Evolutionary conservation across 2,113 vertebrate species (phyloP).

Genomic region (Syngnathus floridae): DNA sequence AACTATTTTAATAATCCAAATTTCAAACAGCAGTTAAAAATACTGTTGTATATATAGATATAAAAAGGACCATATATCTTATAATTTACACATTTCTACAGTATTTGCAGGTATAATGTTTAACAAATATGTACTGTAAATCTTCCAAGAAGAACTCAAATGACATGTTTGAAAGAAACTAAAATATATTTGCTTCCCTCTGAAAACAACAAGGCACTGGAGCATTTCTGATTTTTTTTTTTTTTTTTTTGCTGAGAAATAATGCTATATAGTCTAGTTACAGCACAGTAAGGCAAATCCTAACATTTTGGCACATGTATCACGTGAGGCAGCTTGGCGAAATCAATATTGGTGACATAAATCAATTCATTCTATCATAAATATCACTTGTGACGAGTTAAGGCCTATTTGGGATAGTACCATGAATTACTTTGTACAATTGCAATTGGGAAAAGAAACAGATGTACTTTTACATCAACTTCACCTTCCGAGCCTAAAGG

Average conservation of each 20-base stretch:
- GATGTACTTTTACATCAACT: background rate
- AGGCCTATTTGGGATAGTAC: constrained; percentile 26
- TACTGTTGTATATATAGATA: constrained; percentile 43
- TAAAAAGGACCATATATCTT: constrained; percentile 44
- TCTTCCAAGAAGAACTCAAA: constrained; percentile 22
- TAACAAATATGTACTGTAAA: constrained; percentile 16
- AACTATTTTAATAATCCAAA: constrained; percentile 43
- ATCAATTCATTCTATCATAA: constrained; percentile 4
- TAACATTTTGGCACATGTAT: constrained; percentile 46
- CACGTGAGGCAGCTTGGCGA: constrained; percentile 38
- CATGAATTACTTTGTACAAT: background rate
- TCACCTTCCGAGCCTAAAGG: background rate
- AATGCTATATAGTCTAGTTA: constrained; percentile 29
- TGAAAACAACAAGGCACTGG: constrained; percentile 65
- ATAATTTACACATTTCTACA: constrained; percentile 58
- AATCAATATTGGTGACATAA: constrained; percentile 10
- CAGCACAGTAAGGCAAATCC: constrained; percentile 44
- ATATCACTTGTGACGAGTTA: constrained; percentile 6
- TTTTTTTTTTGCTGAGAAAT: constrained; percentile 38
- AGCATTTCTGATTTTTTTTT: constrained; percentile 40
- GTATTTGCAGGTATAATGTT: constrained; percentile 51
- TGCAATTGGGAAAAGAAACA: background rate
- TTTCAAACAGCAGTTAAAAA: constrained; percentile 58
- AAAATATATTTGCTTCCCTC: constrained; percentile 53
- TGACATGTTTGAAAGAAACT: constrained; percentile 18